Conservation (phyloP, 2,797 vertebrate genomes). For the Semaprochilodus insignis region DNA sequence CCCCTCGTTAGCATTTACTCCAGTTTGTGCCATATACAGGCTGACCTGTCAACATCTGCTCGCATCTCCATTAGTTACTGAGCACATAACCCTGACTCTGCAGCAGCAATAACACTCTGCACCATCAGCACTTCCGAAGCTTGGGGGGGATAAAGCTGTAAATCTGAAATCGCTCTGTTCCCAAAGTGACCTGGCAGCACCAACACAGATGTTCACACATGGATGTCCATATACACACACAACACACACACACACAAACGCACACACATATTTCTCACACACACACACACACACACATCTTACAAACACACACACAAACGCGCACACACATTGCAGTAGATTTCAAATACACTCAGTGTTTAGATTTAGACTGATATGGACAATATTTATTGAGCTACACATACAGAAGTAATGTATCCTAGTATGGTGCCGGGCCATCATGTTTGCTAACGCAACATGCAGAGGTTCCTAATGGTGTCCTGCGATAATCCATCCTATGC, state of each 20-base stretch:
- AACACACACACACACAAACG: background rate
- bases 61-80: slow-evolving; percentile 31
- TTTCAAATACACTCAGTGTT: too few species aligned
- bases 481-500: too few species aligned
- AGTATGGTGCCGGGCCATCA: too few species aligned
- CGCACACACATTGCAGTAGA: too few species aligned
- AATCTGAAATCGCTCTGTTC: slow-evolving; percentile 36
- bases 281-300: too few species aligned
- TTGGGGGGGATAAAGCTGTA: slow-evolving; percentile 47
- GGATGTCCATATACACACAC: background rate
- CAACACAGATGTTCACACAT: slow-evolving; percentile 1
- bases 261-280: background rate
- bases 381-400: too few species aligned
- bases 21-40: background rate
- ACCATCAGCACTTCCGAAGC: slow-evolving; percentile 49
- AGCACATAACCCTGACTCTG: slow-evolving; percentile 31
- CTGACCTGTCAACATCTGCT: slow-evolving; percentile 6
- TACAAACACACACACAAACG: too few species aligned
- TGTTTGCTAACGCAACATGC: too few species aligned
- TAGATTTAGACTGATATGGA: too few species aligned
- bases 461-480: too few species aligned
- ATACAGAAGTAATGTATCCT: too few species aligned
- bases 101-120: slow-evolving; percentile 14
- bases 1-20: background rate
- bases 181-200: slow-evolving; percentile 12